Conservation (phyloP, 2,113 vertebrate genomes). For the Calyptommatus sinebrachiatus region DNA sequence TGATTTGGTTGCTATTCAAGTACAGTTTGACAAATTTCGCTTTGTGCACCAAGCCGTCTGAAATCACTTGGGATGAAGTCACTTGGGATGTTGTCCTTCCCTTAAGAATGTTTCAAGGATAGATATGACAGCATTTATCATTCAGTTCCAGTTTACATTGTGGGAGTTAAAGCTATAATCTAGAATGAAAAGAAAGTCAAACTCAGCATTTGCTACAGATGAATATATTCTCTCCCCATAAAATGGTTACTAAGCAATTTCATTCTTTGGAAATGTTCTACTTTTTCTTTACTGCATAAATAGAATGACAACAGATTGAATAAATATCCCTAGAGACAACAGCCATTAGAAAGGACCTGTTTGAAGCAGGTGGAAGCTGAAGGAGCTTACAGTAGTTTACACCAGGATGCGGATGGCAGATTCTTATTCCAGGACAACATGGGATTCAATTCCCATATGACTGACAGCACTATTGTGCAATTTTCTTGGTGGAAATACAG, state of each 20-base stretch:
- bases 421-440: too few relatives aligned
- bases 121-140: background rate
- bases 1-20: background rate
- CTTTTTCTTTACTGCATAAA: background rate
- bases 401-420: too few relatives aligned
- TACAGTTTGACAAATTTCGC: constrained; percentile 14
- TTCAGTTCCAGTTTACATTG: background rate
- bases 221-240: background rate
- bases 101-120: constrained; percentile 16
- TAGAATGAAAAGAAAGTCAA: constrained; percentile 2
- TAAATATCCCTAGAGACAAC: background rate
- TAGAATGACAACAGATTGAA: background rate
- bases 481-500: too few relatives aligned
- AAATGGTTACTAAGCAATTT: background rate
- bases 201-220: background rate
- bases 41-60: constrained; percentile 19
- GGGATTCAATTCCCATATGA: too few relatives aligned
- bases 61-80: background rate
- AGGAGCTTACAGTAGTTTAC: too few relatives aligned
- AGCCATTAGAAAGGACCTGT: background rate
- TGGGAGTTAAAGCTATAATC: background rate
- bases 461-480: too few relatives aligned
- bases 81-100: background rate
- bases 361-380: too few relatives aligned
- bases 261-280: background rate